Conservation (phyloP, 2,113 vertebrate genomes). For the Danionella cerebrum region DNA sequence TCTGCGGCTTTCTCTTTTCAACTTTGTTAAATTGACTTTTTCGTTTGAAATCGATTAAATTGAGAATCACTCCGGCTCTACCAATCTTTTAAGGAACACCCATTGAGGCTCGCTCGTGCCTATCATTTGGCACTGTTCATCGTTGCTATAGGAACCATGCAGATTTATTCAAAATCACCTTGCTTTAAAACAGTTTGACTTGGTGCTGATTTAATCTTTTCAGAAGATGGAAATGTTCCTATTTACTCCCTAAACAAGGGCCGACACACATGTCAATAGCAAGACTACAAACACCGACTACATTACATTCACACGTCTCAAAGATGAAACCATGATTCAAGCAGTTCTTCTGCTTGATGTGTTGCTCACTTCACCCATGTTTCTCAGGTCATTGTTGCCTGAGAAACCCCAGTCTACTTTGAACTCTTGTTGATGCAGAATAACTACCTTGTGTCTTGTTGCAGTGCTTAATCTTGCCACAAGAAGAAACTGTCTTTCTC, state of each 20-base stretch:
- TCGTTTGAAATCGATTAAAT: conserved; percentile 75
- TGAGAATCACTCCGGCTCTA: conserved; percentile 62
- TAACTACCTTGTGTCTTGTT: no score
- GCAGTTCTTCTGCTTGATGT: no score
- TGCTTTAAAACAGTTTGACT: conserved; percentile 39
- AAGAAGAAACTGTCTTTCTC: no score
- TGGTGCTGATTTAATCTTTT: conserved; percentile 29
- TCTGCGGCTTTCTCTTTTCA: conserved; percentile 69
- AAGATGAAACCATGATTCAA: no score
- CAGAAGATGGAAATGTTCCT: neutral
- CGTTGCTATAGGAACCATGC: conserved; percentile 55
- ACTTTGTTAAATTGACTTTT: conserved; percentile 79
- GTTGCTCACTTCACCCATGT: no score
- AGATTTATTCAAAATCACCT: conserved; percentile 70
- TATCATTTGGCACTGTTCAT: conserved; percentile 63
- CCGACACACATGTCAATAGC: neutral
- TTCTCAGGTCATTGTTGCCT: no score
- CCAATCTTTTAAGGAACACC: conserved; percentile 72
- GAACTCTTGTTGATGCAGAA: no score
- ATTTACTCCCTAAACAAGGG: neutral
- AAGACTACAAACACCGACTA: neutral
- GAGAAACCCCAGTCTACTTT: no score
- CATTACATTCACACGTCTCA: no score
- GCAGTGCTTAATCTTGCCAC: no score
- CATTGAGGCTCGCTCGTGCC: conserved; percentile 65